Evolutionary conservation across 2,888 invertebrate genomes (phyloP).

Genomic region (Scaptomyza polygonia): DNA sequence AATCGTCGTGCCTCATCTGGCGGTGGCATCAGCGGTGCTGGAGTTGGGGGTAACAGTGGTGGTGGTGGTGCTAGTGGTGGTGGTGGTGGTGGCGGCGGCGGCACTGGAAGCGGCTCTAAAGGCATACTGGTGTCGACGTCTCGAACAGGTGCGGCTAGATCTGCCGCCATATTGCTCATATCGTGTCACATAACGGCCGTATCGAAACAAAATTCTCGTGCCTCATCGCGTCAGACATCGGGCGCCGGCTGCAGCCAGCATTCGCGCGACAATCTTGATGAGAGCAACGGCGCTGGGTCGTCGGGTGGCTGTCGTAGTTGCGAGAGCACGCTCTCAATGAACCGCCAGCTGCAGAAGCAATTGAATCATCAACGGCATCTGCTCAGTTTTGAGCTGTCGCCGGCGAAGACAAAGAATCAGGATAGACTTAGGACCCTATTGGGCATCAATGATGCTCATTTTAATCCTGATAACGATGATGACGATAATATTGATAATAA

Average conservation of each 20-base stretch:
- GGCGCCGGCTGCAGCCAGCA: conserved; percentile 83
- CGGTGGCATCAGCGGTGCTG: conserved; percentile 74
- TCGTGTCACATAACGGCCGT: conserved; percentile 91
- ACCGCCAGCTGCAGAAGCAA: conserved; percentile 84
- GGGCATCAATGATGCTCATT: conserved; percentile 81
- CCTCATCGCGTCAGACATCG: conserved; percentile 82
- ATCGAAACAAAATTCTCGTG: conserved; percentile 84
- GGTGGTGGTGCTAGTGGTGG: conserved; percentile 81
- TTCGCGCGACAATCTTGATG: conserved; percentile 84
- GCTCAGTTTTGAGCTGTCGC: conserved; percentile 84
- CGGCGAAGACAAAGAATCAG: conserved; percentile 83
- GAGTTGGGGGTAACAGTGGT: conserved; percentile 84
- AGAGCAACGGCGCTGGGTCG: conserved; percentile 77
- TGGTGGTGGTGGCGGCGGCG: conserved; percentile 84
- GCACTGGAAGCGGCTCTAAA: conserved; percentile 86
- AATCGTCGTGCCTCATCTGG: conserved; percentile 85
- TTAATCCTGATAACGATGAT: conserved; percentile 75
- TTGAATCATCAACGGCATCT: conserved; percentile 84
- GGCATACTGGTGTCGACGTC: conserved; percentile 91
- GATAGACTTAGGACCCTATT: conserved; percentile 84
- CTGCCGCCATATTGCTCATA: conserved; percentile 97
- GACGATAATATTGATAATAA: conserved; percentile 78
- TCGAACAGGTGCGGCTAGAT: conserved; percentile 96
- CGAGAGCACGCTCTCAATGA: conserved; percentile 84
- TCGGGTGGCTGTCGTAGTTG: conserved; percentile 80